These are phyloP conservation scores for Amazona vittata DNA, from an alignment of 2,113 vertebrate genomes.

Conservation along the genomic window DNA sequence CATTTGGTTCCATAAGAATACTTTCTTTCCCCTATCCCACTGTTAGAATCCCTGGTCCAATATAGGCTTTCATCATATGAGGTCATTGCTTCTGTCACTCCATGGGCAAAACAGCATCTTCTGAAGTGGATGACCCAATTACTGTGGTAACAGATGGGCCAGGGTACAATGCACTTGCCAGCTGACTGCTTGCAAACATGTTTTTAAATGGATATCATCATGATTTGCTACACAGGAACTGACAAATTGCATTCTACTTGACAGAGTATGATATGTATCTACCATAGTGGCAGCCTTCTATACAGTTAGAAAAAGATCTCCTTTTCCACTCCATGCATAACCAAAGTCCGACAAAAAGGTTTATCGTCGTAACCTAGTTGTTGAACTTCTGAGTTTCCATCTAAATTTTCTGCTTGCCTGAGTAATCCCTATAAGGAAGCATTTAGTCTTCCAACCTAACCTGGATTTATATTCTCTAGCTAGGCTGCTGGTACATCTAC, in stretches of 20 bases:
- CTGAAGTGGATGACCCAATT: constrained; percentile 34
- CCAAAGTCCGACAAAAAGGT: neutral
- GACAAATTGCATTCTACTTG: neutral
- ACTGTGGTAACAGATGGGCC: constrained; percentile 29
- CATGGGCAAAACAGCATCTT: neutral
- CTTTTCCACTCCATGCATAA: neutral
- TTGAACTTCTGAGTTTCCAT: neutral
- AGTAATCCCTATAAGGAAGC: neutral
- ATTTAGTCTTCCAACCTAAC: neutral
- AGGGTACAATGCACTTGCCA: neutral
- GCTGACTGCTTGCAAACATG: constrained; percentile 8
- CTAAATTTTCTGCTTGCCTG: neutral
- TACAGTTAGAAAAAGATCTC: neutral
- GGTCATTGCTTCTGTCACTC: neutral
- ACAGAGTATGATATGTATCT: neutral
- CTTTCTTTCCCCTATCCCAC: neutral
- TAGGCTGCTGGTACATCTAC: neutral
- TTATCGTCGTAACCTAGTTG: neutral
- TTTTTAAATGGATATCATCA: neutral
- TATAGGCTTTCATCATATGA: neutral
- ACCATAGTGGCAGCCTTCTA: neutral
- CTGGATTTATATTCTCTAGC: neutral
- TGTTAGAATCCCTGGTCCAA: neutral
- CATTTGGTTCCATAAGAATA: neutral
- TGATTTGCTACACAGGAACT: neutral